Evolutionary conservation across 2,113 vertebrate genomes (phyloP).

Genomic region (Mungos mungo): DNA sequence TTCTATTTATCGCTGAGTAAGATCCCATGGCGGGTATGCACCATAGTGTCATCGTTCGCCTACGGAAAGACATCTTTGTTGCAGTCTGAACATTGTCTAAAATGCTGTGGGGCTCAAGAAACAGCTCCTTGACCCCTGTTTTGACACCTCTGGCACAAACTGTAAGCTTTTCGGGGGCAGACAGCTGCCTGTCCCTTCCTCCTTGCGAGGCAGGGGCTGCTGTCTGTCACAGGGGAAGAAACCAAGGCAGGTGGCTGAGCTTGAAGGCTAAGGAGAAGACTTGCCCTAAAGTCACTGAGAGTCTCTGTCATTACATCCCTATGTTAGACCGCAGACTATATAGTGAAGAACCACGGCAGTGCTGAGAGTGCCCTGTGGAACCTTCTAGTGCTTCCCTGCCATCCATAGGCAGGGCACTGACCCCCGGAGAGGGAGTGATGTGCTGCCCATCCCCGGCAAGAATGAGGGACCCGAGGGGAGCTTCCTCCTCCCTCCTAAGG

Average conservation of each 20-base stretch:
- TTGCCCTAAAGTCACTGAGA: background rate
- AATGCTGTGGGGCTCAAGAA: background rate
- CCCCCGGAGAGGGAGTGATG: background rate
- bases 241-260: background rate
- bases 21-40: background rate
- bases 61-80: background rate
- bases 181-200: background rate
- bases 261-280: background rate
- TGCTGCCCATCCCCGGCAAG: background rate
- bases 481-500: background rate
- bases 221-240: background rate
- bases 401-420: background rate
- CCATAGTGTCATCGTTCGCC: background rate
- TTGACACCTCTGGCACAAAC: background rate
- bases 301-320: background rate
- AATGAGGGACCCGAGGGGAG: too few relatives aligned
- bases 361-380: background rate
- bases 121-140: background rate
- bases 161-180: background rate
- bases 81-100: background rate
- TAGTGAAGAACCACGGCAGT: background rate
- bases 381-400: background rate
- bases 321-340: background rate
- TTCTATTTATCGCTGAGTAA: background rate
- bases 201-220: background rate